A percentile compares a stretch with the other conserved stretches of the same genome.
Evolutionary conservation across 2,888 invertebrate genomes (phyloP).

Genomic region (Archips xylosteana): DNA sequence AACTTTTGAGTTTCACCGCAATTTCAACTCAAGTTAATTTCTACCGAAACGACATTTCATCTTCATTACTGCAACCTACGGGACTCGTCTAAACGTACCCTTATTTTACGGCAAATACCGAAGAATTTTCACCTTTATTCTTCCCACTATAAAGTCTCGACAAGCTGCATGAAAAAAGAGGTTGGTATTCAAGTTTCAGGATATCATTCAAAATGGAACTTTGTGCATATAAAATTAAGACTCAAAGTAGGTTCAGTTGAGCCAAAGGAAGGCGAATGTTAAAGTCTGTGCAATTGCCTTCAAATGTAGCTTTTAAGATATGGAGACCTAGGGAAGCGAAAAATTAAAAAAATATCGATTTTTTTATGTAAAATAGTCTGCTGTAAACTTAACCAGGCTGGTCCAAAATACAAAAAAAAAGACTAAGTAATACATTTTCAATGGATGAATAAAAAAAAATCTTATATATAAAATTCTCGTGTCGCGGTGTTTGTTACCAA

Average conservation of each 20-base stretch:
- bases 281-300: conserved; percentile 55
- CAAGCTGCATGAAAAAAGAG: conserved; percentile 10
- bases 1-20: conserved; percentile 41
- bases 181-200: conserved; percentile 11
- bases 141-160: background rate
- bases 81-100: conserved; percentile 34
- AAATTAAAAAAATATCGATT: conserved; percentile 1
- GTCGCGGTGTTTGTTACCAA: no score
- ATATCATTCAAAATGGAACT: conserved; percentile 37
- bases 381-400: no score
- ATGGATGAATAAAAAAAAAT: no score
- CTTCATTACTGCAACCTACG: conserved; percentile 42
- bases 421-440: no score
- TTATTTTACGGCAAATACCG: conserved; percentile 1
- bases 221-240: conserved; percentile 28
- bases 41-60: conserved; percentile 41
- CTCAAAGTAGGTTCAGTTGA: conserved; percentile 19
- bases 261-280: conserved; percentile 44
- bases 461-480: no score
- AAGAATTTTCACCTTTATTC: conserved; percentile 17
- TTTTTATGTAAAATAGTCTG: background rate
- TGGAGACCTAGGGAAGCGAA: conserved; percentile 44
- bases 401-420: no score
- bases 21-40: conserved; percentile 38
- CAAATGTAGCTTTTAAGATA: conserved; percentile 49